Conservation (phyloP, 2,113 vertebrate species). For the Aviceda subcristata region DNA sequence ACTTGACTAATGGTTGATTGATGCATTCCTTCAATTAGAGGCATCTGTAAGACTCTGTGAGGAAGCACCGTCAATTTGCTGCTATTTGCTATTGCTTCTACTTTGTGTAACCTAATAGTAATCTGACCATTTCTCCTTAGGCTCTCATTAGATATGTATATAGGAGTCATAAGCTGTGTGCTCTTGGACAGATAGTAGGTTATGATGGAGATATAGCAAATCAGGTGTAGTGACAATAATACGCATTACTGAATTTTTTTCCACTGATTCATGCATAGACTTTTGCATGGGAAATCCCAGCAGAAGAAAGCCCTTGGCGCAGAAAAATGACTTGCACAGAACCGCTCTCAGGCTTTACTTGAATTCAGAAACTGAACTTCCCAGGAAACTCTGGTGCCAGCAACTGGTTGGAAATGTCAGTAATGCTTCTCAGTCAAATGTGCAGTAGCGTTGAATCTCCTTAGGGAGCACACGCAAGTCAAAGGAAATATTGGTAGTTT, state of each 20-base stretch:
- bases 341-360: not conserved
- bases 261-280: accelerated
- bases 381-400: not conserved
- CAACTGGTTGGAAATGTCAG: not conserved
- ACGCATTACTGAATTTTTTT: not conserved
- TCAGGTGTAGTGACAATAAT: not conserved
- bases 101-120: not conserved
- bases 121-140: not conserved
- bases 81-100: not conserved
- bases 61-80: not conserved
- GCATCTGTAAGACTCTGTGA: not conserved
- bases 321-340: not conserved
- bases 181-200: not conserved
- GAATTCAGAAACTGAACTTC: not conserved
- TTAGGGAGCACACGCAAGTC: not conserved
- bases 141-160: not conserved
- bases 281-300: not conserved
- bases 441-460: not conserved
- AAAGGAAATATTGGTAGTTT: not conserved
- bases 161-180: not conserved
- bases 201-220: not conserved
- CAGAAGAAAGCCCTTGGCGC: not conserved
- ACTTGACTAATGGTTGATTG: not conserved
- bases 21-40: not conserved
- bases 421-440: not conserved